Evolutionary conservation across 2,797 vertebrate genomes (phyloP).

Genomic region (Parambassis ranga): DNA sequence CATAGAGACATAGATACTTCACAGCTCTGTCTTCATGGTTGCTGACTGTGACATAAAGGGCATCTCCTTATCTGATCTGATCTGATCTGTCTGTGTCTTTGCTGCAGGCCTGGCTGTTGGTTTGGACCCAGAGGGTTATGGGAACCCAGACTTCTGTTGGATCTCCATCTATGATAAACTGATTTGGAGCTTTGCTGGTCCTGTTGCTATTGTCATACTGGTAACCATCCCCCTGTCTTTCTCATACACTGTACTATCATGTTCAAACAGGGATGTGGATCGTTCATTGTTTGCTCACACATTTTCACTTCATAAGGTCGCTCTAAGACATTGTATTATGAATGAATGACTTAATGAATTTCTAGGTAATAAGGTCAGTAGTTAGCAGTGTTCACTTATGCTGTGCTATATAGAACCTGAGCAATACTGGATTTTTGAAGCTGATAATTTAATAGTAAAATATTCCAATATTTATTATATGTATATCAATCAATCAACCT

Average conservation of each 20-base stretch:
- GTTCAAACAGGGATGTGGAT: not conserved
- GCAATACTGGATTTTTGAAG: no score
- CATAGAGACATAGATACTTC: no score
- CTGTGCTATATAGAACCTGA: no score
- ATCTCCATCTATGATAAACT: constrained; percentile 98
- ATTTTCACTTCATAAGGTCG: no score
- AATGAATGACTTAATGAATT: not conserved
- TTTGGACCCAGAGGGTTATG: constrained; percentile 95
- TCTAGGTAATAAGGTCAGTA: not conserved
- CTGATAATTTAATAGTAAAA: no score
- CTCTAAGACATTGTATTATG: not conserved
- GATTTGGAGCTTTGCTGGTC: constrained; percentile 98
- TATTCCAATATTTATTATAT: no score
- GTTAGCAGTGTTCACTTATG: not conserved
- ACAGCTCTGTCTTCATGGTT: not conserved
- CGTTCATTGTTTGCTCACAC: no score
- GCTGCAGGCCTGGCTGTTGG: constrained; percentile 91
- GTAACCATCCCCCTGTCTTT: constrained; percentile 71
- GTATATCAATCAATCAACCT: no score
- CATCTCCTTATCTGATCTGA: constrained; percentile 9
- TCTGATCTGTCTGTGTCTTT: constrained; percentile 21
- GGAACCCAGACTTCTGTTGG: constrained; percentile 99
- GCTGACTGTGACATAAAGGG: not conserved
- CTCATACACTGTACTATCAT: not conserved
- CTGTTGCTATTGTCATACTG: constrained; percentile 92